Evolutionary conservation across 2,888 invertebrate species (phyloP).

Genomic region (Griposia aprilina): DNA sequence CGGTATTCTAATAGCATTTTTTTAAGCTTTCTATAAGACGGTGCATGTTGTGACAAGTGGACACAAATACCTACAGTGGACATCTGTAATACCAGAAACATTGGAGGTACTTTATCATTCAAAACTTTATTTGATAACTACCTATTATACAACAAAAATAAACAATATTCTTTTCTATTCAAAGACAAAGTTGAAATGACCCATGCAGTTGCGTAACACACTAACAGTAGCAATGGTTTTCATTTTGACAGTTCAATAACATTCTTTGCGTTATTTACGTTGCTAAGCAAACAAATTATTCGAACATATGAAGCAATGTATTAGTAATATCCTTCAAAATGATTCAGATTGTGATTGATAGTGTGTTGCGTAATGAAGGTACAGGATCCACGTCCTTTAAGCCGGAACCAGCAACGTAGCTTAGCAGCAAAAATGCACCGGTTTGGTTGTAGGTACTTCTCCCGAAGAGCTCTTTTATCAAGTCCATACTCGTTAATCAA

Average conservation of each 20-base stretch:
- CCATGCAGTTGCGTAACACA: not conserved
- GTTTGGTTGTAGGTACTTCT: not conserved
- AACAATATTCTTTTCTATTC: not conserved
- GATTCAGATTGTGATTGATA: no score
- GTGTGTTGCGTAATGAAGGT: no score
- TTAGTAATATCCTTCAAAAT: no score
- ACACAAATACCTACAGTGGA: not conserved
- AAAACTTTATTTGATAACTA: not conserved
- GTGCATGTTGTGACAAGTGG: not conserved
- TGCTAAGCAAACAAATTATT: no score
- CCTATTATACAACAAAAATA: not conserved
- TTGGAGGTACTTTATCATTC: not conserved
- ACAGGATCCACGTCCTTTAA: not conserved
- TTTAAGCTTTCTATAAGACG: not conserved
- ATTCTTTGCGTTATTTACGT: no score
- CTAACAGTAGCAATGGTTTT: no score
- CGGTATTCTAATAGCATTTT: not conserved
- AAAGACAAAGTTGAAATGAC: not conserved
- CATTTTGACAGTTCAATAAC: no score
- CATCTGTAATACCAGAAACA: not conserved
- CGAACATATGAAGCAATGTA: no score
- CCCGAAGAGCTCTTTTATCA: not conserved
- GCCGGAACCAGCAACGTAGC: not conserved
- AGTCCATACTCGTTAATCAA: not conserved
- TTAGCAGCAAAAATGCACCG: not conserved